Percentiles rank a stretch among this genome's conserved stretches.
These are phyloP conservation scores for Drosophila colorata DNA, from an alignment of 2,888 invertebrate genomes.

Conservation along the genomic window DNA sequence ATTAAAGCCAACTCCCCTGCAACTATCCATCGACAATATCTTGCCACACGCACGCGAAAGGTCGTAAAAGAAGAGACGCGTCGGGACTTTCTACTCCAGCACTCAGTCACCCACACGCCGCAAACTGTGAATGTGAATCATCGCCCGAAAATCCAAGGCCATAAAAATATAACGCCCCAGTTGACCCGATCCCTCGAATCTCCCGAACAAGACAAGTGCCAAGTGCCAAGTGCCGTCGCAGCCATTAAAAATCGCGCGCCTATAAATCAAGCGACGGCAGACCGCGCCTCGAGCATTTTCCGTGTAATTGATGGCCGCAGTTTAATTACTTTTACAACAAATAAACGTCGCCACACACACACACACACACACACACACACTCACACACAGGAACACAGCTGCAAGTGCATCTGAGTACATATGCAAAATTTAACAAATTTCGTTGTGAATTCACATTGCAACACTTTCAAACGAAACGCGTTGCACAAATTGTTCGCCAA, in stretches of 20 bases:
- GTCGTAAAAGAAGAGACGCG: constrained; percentile 56
- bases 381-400: constrained; percentile 43
- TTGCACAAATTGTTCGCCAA: constrained; percentile 44
- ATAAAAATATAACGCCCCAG: constrained; percentile 69
- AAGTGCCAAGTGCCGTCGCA: constrained; percentile 66
- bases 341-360: constrained; percentile 58
- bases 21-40: constrained; percentile 25
- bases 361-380: constrained; percentile 30
- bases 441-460: constrained; percentile 70
- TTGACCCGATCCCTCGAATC: constrained; percentile 46
- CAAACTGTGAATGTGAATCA: constrained; percentile 58
- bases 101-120: constrained; percentile 29
- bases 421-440: constrained; percentile 76
- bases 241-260: constrained; percentile 74
- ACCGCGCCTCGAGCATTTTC: constrained; percentile 61
- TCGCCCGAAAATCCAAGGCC: constrained; percentile 48
- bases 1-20: constrained; percentile 58
- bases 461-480: constrained; percentile 53
- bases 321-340: constrained; percentile 81
- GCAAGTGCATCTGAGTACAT: constrained; percentile 48
- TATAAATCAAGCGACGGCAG: constrained; percentile 75
- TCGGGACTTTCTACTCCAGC: constrained; percentile 39
- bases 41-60: constrained; percentile 56
- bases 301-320: constrained; percentile 71
- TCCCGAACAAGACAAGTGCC: constrained; percentile 24